Percentiles rank a stretch among this genome's conserved stretches.
phyloP scores from a whole-genome alignment of 2,888 invertebrate species.

The Hylaea fasciaria region DNA sequence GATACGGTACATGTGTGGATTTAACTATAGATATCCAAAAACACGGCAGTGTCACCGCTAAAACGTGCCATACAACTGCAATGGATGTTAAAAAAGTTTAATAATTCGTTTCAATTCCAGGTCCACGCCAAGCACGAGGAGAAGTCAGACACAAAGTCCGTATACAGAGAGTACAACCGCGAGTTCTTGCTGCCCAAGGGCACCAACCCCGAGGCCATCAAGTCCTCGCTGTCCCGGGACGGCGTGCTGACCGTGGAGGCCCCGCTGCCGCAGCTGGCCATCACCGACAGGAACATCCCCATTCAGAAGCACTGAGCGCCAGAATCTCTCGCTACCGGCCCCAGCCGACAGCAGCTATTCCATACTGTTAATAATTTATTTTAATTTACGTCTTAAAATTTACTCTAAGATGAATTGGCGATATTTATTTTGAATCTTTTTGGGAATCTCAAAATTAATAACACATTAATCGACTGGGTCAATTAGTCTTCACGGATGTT shows the following conservation, averaged over 20 bases:
- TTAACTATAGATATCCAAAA: too few relatives aligned
- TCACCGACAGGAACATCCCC: conserved; percentile 93
- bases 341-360: conserved; percentile 75
- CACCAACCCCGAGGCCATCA: conserved; percentile 97
- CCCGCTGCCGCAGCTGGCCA: conserved; percentile 94
- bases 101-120: conserved; percentile 80
- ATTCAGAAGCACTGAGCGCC: conserved; percentile 86
- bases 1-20: too few relatives aligned
- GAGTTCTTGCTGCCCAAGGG: conserved; percentile 98
- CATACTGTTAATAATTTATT: conserved; percentile 84
- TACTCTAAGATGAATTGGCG: conserved; percentile 75
- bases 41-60: too few relatives aligned
- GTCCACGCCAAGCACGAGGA: conserved; percentile 99
- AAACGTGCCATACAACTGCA: background rate
- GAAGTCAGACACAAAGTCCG: conserved; percentile 97
- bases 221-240: conserved; percentile 97
- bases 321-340: conserved; percentile 48
- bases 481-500: conserved; percentile 61
- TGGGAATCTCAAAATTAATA: conserved; percentile 80
- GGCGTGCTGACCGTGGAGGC: conserved; percentile 99
- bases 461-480: conserved; percentile 60
- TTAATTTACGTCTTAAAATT: conserved; percentile 78
- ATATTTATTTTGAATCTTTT: conserved; percentile 78
- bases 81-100: background rate
- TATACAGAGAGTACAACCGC: conserved; percentile 99